Evolutionary conservation across 2,113 vertebrate genomes (phyloP).

Genomic region (Burhinus oedicnemus): DNA sequence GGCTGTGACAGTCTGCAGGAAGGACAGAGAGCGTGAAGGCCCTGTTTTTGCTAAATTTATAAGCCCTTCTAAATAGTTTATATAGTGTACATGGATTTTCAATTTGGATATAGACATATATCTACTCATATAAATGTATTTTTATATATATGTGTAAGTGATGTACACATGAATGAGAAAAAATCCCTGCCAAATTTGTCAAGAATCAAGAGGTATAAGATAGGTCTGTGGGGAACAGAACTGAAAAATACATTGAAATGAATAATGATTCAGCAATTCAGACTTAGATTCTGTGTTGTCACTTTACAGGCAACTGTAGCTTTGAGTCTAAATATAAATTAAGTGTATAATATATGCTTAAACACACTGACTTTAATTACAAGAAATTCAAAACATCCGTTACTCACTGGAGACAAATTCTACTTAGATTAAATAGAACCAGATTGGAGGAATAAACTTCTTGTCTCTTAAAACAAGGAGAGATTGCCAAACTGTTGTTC

Average conservation of each 20-base stretch:
- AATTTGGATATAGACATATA: not conserved
- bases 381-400: not conserved
- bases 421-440: constrained; percentile 13
- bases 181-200: not conserved
- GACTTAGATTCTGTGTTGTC: constrained; percentile 15
- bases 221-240: not conserved
- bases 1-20: not conserved
- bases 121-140: not conserved
- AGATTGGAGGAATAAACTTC: not conserved
- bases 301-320: not conserved
- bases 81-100: not conserved
- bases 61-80: not conserved
- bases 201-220: constrained; percentile 8
- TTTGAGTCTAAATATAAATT: constrained; percentile 29
- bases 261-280: constrained; percentile 51
- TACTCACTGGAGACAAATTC: constrained; percentile 5
- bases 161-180: not conserved
- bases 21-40: not conserved
- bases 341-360: constrained; percentile 30
- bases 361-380: constrained; percentile 27
- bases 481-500: not conserved
- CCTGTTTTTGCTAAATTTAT: not conserved
- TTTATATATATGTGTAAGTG: not conserved
- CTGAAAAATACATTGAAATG: not conserved
- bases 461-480: not conserved